These are phyloP conservation scores for Hycleus cichorii DNA, from an alignment of 1,140 invertebrate genomes.

Conservation along the genomic window DNA sequence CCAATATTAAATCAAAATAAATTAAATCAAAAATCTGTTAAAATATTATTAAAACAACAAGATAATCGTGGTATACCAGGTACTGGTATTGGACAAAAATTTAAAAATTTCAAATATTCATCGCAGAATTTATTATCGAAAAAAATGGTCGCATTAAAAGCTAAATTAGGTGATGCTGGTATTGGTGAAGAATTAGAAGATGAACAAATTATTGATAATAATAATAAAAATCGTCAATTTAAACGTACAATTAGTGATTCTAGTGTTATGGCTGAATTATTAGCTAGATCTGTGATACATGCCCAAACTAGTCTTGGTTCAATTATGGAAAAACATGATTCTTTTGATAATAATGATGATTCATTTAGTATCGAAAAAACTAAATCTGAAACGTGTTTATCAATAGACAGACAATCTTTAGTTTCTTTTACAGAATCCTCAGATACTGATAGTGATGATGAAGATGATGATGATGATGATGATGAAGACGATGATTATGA, in stretches of 20 bases:
- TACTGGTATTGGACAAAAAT: slow-evolving; percentile 45
- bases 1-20: slow-evolving; percentile 15
- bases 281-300: slow-evolving; percentile 55
- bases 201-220: slow-evolving; percentile 20
- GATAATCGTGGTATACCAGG: slow-evolving; percentile 46
- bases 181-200: slow-evolving; percentile 37
- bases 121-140: slow-evolving; percentile 48
- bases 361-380: no score
- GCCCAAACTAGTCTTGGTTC: slow-evolving; percentile 50
- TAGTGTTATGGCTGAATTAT: slow-evolving; percentile 53
- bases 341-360: slow-evolving; percentile 17
- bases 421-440: no score
- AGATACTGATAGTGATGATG: no score
- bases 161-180: slow-evolving; percentile 38
- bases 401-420: no score
- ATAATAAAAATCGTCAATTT: slow-evolving; percentile 43
- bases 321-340: slow-evolving; percentile 27
- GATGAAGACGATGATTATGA: slow-evolving; percentile 39
- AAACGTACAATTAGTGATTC: slow-evolving; percentile 50
- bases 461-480: no score
- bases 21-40: slow-evolving; percentile 39
- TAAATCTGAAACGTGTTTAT: no score
- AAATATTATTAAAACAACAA: slow-evolving; percentile 47
- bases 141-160: slow-evolving; percentile 44
- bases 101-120: slow-evolving; percentile 49